Percentiles rank a stretch among this genome's conserved stretches.
phyloP scores from a whole-genome alignment of 2,113 vertebrate genomes.

The Heterotilapia buettikoferi region DNA sequence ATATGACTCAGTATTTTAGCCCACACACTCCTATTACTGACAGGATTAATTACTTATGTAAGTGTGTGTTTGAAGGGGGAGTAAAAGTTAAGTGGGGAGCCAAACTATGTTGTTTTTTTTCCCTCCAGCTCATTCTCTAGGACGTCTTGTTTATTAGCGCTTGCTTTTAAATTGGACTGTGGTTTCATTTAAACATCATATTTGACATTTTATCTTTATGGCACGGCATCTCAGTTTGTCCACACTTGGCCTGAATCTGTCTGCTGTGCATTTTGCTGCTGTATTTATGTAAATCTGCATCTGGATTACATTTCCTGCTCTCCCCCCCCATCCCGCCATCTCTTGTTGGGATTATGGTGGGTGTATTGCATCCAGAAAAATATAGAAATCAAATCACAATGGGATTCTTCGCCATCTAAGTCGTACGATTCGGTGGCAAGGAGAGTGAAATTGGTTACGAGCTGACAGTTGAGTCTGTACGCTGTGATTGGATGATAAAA shows the following conservation, averaged over 20 bases:
- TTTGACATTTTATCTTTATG: constrained; percentile 21
- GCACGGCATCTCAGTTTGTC: constrained; percentile 16
- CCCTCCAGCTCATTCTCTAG: background rate
- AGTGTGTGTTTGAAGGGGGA: constrained; percentile 3
- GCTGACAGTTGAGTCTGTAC: background rate
- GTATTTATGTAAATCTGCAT: constrained; percentile 59
- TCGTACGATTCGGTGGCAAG: background rate
- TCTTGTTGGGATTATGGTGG: constrained; percentile 28
- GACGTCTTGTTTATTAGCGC: background rate
- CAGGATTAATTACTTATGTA: constrained; percentile 59
- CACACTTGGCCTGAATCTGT: constrained; percentile 55
- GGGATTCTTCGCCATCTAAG: background rate
- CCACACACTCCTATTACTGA: constrained; percentile 47
- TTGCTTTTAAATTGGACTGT: background rate
- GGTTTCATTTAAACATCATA: constrained; percentile 4
- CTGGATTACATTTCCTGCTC: constrained; percentile 39
- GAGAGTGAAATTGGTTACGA: background rate
- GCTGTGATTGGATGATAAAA: background rate
- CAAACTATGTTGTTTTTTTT: background rate
- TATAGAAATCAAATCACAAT: constrained; percentile 18
- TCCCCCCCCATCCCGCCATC: background rate
- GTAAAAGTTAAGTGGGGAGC: constrained; percentile 41
- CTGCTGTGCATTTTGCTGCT: background rate
- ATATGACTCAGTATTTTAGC: constrained; percentile 52
- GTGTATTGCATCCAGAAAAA: background rate